Percentiles rank a stretch among this genome's conserved stretches.
Conservation (phyloP, 1,140 invertebrate genomes). For the Octopus sinensis region DNA sequence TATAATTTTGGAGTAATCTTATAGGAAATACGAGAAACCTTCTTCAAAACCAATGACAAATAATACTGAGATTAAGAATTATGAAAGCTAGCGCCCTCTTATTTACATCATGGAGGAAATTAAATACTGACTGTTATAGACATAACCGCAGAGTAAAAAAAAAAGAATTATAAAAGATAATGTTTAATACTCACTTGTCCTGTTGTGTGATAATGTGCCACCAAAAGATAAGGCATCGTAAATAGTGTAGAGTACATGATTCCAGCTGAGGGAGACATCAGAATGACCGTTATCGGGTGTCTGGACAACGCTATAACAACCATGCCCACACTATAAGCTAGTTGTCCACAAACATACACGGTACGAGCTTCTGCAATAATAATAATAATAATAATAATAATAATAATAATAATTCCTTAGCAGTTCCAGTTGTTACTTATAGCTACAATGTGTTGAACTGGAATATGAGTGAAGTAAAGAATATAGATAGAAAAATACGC, state of each 20-base stretch:
- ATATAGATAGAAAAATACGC: too few species aligned
- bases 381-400: not conserved
- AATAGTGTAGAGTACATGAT: slow-evolving; percentile 97
- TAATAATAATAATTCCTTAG: not conserved
- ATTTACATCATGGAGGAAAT: not conserved
- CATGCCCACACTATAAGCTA: slow-evolving; percentile 87
- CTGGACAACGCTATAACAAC: slow-evolving; percentile 77
- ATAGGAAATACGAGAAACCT: too few species aligned
- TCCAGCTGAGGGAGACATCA: slow-evolving; percentile 61
- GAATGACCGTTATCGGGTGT: slow-evolving; percentile 60
- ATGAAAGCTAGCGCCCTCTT: not conserved
- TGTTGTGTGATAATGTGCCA: slow-evolving; percentile 87
- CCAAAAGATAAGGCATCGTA: slow-evolving; percentile 91
- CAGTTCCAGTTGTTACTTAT: too few species aligned
- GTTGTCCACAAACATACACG: slow-evolving; percentile 86
- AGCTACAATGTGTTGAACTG: too few species aligned
- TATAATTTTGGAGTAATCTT: too few species aligned
- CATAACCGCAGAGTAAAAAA: not conserved
- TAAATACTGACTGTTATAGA: not conserved
- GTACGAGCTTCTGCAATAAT: slow-evolving; percentile 69
- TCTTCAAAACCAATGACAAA: too few species aligned
- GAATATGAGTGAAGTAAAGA: too few species aligned
- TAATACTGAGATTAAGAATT: not conserved
- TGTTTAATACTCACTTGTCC: slow-evolving; percentile 67
- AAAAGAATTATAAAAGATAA: not conserved